Evolutionary conservation across 2,888 invertebrate genomes (phyloP).

Genomic region (Agrochola litura): DNA sequence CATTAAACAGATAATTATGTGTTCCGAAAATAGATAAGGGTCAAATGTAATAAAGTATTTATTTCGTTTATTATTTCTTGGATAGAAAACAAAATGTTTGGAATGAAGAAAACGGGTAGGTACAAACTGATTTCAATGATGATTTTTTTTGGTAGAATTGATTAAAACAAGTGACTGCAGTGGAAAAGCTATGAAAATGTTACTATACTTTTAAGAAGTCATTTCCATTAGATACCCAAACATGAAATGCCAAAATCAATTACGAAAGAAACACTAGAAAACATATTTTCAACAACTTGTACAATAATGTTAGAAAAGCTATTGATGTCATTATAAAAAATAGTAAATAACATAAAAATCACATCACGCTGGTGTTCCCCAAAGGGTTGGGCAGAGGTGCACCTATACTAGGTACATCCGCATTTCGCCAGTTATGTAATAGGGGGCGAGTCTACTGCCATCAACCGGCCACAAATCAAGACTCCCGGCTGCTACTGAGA

Average conservation of each 20-base stretch:
- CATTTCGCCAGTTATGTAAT: too few relatives aligned
- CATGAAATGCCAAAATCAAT: background rate
- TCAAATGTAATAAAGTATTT: background rate
- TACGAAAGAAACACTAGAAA: background rate
- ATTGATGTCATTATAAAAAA: too few relatives aligned
- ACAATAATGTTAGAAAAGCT: too few relatives aligned
- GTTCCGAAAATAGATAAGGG: background rate
- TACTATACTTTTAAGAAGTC: too few relatives aligned
- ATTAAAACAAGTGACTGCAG: background rate
- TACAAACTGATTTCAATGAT: background rate
- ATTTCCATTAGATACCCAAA: too few relatives aligned
- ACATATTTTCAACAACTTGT: background rate
- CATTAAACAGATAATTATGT: slow-evolving; percentile 14
- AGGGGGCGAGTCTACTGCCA: too few relatives aligned
- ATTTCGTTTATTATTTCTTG: background rate
- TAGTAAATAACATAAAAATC: too few relatives aligned
- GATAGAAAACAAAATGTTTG: background rate
- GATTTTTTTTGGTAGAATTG: background rate
- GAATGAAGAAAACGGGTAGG: background rate
- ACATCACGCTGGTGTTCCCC: too few relatives aligned
- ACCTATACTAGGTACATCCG: too few relatives aligned
- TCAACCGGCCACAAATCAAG: too few relatives aligned
- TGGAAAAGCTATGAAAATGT: background rate
- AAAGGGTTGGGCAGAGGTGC: too few relatives aligned
- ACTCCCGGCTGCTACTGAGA: too few relatives aligned